Percentiles rank a stretch among this genome's conserved stretches.
Evolutionary conservation across 2,113 vertebrate species (phyloP).

Genomic region (Stercorarius parasiticus): DNA sequence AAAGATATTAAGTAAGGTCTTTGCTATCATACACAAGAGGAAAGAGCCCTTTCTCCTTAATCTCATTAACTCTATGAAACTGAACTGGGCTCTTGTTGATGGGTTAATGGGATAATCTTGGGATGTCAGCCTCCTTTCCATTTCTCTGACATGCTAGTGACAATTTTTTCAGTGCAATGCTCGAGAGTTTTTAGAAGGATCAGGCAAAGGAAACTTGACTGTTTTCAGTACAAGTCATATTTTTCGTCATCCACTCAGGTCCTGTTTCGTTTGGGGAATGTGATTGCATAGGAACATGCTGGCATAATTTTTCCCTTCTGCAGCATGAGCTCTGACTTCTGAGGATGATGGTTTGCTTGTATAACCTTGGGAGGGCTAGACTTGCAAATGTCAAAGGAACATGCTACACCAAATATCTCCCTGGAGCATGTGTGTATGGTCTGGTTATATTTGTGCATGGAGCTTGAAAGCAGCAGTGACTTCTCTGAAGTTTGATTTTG

Average conservation of each 20-base stretch:
- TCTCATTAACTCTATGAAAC: not conserved
- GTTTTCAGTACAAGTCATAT: not conserved
- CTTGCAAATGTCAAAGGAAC: not conserved
- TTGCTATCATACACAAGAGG: not conserved
- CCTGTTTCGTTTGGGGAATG: not conserved
- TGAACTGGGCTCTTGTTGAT: not conserved
- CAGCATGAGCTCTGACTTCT: not conserved
- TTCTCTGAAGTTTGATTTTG: not conserved
- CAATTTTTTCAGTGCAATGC: not conserved
- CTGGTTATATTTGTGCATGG: not conserved
- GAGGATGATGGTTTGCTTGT: not conserved
- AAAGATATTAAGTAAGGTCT: not conserved
- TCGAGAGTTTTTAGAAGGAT: not conserved
- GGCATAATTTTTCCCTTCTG: not conserved
- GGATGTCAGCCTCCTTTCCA: not conserved
- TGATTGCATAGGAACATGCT: not conserved
- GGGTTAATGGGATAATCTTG: not conserved
- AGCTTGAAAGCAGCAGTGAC: not conserved
- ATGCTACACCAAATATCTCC: not conserved
- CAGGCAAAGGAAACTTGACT: not conserved
- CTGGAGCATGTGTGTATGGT: not conserved
- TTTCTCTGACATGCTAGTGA: not conserved
- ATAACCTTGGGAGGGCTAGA: not conserved
- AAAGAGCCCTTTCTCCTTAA: not conserved
- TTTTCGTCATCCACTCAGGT: not conserved